Evolutionary conservation across 1,140 invertebrate species (phyloP), one percentile per base, ranked within the genome.

Genomic region (Plodia interpunctella): DNA sequence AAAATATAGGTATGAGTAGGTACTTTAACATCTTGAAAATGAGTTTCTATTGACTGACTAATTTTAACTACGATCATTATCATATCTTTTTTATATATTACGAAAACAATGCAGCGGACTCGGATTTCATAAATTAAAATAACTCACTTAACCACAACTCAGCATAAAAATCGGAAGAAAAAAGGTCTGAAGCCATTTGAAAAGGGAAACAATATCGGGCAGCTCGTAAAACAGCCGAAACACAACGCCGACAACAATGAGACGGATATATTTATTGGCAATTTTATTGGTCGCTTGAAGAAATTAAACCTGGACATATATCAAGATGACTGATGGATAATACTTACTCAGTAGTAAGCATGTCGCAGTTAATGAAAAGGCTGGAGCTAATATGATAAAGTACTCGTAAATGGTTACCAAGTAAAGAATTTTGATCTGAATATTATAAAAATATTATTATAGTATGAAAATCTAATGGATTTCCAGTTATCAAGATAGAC

Each of bases 251-350:
- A 73, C 68, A 73, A 73, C 68, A 63, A 68, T 59, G 52, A 18
- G 49, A 51, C 51, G 30, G 60, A 65, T 49, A 65, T 69, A 73
- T 73, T 73, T 73, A 73, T 73, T 73, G 71, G 59, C 25, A 59
- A 64, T 73, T 66, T 73, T 73, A 70, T 73, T 73, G 68, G 60
- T 58, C 62, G 44, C 59, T 59, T 57, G 57, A 57, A 69, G 65
- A 50, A 69, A 68, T 72, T 66, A 65, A 69, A 69, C 49, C 54
- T 59, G 55, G 15, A 55, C 63, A 60, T 72, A 63, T 62, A 66
- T 66, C 70, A 68, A 49, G 15, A 21, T 67, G 66, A 71, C 35
- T 68, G 70, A 72, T 61, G 53, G 64, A 52, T 52, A 52, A 28
- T 15, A 55, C 30, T 35, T 30, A 55, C 54, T 44, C n/a, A 44